Conservation (phyloP, 2,888 invertebrate genomes). For the Actias luna region DNA sequence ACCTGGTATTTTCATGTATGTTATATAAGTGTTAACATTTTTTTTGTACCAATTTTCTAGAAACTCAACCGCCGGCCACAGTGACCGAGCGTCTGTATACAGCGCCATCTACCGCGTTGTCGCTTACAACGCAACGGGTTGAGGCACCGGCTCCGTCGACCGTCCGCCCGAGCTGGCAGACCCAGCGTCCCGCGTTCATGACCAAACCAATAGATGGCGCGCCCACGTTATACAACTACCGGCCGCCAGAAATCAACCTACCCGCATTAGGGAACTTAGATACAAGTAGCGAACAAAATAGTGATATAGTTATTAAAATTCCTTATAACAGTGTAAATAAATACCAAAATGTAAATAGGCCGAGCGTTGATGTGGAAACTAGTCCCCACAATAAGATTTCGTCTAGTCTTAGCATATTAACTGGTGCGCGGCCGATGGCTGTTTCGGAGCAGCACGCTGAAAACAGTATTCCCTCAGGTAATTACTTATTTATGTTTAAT, state of each 20-base stretch:
- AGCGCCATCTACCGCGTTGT: constrained; percentile 65
- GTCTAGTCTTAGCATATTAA: constrained; percentile 79
- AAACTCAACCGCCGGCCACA: constrained; percentile 52
- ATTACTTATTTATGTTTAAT: constrained; percentile 18
- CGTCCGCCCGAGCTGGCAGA: constrained; percentile 63
- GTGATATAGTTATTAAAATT: constrained; percentile 81
- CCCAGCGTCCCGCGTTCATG: constrained; percentile 76
- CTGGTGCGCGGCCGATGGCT: constrained; percentile 76
- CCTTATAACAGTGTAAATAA: constrained; percentile 80
- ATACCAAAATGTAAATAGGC: constrained; percentile 81
- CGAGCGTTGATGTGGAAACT: constrained; percentile 72
- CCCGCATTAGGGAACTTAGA: constrained; percentile 73
- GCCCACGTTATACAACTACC: constrained; percentile 64
- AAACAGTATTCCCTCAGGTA: constrained; percentile 74
- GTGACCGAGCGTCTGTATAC: constrained; percentile 63
- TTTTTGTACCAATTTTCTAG: constrained; percentile 48
- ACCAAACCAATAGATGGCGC: constrained; percentile 80
- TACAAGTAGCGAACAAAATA: constrained; percentile 78
- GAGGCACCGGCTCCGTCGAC: constrained; percentile 55
- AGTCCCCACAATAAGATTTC: constrained; percentile 81
- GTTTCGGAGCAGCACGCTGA: constrained; percentile 73
- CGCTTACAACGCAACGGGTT: constrained; percentile 47
- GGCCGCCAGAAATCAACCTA: constrained; percentile 74
- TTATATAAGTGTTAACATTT: not conserved
- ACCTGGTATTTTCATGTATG: no score